These are phyloP conservation scores for Psix sp. DNA, from an alignment of 1,140 invertebrate species.

Conservation along the genomic window DNA sequence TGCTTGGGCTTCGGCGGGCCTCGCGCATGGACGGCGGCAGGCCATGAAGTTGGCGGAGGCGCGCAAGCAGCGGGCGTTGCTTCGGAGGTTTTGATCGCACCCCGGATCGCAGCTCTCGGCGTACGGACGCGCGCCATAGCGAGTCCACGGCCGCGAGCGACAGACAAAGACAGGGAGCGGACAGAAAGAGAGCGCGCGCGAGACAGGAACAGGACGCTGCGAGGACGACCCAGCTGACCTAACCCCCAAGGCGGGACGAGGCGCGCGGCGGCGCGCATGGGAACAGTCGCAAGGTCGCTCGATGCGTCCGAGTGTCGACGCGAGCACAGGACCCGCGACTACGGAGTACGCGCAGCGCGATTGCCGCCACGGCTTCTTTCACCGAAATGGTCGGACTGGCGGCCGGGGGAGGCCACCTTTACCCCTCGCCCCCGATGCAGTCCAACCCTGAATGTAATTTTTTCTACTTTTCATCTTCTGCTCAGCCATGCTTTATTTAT, in stretches of 20 bases:
- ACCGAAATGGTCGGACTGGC: conserved; percentile 77
- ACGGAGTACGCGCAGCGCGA: conserved; percentile 60
- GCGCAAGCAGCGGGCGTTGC: conserved; percentile 7
- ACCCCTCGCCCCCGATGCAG: conserved; percentile 77
- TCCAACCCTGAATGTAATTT: conserved; percentile 73
- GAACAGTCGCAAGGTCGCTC: conserved; percentile 50
- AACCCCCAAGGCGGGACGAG: neutral
- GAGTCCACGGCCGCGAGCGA: too few relatives aligned
- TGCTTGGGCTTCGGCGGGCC: conserved; percentile 7
- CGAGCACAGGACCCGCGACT: conserved; percentile 58
- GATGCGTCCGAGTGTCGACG: conserved; percentile 64
- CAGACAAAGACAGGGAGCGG: neutral
- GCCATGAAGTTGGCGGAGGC: conserved; percentile 18
- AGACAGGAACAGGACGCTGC: neutral
- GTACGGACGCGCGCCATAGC: conserved; percentile 4
- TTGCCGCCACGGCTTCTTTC: conserved; percentile 74
- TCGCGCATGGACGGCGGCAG: conserved; percentile 3
- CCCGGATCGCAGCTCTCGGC: neutral
- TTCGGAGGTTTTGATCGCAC: conserved; percentile 16
- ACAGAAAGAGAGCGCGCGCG: neutral
- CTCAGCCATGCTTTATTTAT: neutral
- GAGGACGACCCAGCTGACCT: neutral
- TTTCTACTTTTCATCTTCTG: conserved; percentile 6
- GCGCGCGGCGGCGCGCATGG: conserved; percentile 63
- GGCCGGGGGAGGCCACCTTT: conserved; percentile 76